A percentile compares a stretch with the other conserved stretches of the same genome.
Evolutionary conservation across 1,140 invertebrate genomes (phyloP).

Genomic region (Meteorus sp.): DNA sequence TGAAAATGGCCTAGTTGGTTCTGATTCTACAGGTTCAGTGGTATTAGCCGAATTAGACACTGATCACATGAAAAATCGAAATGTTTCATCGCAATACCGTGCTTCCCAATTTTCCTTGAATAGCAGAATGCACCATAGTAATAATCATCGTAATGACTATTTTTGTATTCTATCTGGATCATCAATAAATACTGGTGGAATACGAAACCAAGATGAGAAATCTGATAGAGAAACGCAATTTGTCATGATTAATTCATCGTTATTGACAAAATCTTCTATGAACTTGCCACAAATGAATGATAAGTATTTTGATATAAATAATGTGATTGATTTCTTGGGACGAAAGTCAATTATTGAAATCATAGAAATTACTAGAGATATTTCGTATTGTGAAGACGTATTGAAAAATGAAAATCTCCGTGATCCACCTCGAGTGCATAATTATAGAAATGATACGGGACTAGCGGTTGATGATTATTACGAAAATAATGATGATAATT

Average conservation of each 20-base stretch:
- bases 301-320: too few relatives aligned
- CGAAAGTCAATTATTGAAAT: too few relatives aligned
- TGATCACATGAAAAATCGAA: conserved; percentile 4
- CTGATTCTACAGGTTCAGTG: not conserved
- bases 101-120: conserved; percentile 34
- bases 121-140: conserved; percentile 31
- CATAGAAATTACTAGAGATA: too few relatives aligned
- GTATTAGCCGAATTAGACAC: conserved; percentile 10
- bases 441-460: too few relatives aligned
- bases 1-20: conserved; percentile 26
- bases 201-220: conserved; percentile 19
- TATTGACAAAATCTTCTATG: not conserved
- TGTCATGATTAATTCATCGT: not conserved
- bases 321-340: too few relatives aligned
- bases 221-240: conserved; percentile 1
- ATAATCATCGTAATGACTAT: not conserved
- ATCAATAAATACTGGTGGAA: conserved; percentile 1
- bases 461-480: too few relatives aligned
- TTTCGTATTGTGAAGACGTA: too few relatives aligned
- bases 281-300: not conserved
- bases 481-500: too few relatives aligned
- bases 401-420: too few relatives aligned
- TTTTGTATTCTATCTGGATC: not conserved
- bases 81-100: conserved; percentile 34
- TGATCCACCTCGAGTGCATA: too few relatives aligned